Evolutionary conservation across 1,140 invertebrate genomes (phyloP).

Genomic region (Drosophila kohkoa): DNA sequence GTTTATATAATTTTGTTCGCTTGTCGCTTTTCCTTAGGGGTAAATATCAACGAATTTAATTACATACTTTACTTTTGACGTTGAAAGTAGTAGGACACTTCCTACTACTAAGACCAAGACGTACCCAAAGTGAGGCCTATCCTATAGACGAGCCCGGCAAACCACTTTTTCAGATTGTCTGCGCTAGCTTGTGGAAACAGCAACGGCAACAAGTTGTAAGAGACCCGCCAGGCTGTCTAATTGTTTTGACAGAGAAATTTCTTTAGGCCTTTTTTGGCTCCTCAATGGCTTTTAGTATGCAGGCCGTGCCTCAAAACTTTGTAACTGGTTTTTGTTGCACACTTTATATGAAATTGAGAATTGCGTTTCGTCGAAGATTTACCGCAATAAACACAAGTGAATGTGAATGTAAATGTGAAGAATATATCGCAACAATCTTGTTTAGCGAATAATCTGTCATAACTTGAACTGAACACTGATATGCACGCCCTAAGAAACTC

Average conservation of each 20-base stretch:
- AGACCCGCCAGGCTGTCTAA: conserved; percentile 55
- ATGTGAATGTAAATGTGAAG: conserved; percentile 36
- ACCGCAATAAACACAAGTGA: no score
- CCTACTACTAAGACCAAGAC: not conserved
- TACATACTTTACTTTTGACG: conserved; percentile 68
- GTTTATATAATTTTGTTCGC: not conserved
- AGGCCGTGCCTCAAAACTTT: conserved; percentile 5
- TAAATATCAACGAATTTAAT: conserved; percentile 54
- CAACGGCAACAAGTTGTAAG: conserved; percentile 66
- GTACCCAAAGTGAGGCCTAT: conserved; percentile 2
- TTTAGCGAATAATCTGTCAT: conserved; percentile 59
- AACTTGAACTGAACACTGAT: conserved; percentile 16
- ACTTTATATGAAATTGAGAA: conserved; percentile 32
- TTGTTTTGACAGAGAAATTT: conserved; percentile 76
- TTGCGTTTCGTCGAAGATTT: conserved; percentile 15
- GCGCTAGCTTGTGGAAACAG: not conserved
- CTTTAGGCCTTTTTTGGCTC: conserved; percentile 65
- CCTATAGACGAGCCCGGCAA: not conserved
- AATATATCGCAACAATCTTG: conserved; percentile 28
- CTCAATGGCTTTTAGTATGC: not conserved
- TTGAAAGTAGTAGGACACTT: conserved; percentile 22
- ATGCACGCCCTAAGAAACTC: conserved; percentile 32
- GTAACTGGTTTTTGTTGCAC: conserved; percentile 55
- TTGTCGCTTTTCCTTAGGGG: conserved; percentile 37
- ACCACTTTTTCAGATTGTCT: conserved; percentile 33